Evolutionary conservation across 2,888 invertebrate genomes (phyloP).

Genomic region (Bugula neritina): DNA sequence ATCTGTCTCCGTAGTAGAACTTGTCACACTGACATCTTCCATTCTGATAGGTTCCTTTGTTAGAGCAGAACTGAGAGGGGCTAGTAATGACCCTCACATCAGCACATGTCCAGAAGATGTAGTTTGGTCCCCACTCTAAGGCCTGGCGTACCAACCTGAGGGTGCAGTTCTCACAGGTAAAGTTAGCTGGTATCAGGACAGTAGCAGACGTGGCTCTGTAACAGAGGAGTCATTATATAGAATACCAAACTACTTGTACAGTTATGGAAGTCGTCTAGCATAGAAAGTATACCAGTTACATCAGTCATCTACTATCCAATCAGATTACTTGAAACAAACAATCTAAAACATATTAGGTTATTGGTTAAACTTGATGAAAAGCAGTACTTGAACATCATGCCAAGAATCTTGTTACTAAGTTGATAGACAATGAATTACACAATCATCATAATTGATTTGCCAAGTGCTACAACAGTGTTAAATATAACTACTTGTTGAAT

Average conservation of each 20-base stretch:
- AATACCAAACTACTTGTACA: no score
- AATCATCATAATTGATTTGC: no score
- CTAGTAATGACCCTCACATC: constrained; percentile 71
- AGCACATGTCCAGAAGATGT: constrained; percentile 90
- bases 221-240: constrained; percentile 35
- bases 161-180: constrained; percentile 81
- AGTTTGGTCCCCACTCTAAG: constrained; percentile 77
- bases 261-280: no score
- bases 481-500: no score
- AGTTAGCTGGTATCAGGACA: constrained; percentile 73
- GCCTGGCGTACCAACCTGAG: constrained; percentile 82
- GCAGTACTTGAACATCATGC: no score
- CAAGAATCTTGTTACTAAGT: no score
- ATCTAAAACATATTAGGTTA: no score
- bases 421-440: no score
- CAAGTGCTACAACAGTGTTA: no score
- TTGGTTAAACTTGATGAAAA: no score
- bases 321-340: no score
- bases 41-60: constrained; percentile 61
- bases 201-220: constrained; percentile 74
- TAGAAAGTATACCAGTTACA: background rate
- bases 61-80: constrained; percentile 61
- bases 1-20: constrained; percentile 72
- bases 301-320: no score
- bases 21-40: constrained; percentile 50